Percentiles rank a stretch among this genome's conserved stretches.
phyloP scores from a whole-genome alignment of 2,113 vertebrate species.

The Grammatotria lemairii region DNA sequence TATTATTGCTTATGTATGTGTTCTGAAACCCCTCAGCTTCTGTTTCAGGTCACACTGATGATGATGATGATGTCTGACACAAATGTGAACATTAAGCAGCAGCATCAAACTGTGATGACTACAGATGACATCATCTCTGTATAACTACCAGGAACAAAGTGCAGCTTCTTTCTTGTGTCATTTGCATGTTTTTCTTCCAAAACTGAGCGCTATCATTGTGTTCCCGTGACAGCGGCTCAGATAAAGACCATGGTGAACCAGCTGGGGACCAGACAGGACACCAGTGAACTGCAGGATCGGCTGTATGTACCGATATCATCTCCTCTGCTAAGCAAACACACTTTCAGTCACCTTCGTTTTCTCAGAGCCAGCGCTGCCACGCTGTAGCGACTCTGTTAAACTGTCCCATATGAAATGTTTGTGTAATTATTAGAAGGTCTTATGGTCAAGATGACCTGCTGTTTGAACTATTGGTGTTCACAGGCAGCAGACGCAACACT shows the following conservation, averaged over 20 bases:
- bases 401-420: not conserved
- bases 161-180: not conserved
- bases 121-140: not conserved
- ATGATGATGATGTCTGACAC: not conserved
- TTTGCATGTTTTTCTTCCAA: not conserved
- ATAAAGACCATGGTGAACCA: constrained; percentile 93
- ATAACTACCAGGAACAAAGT: not conserved
- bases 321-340: not conserved
- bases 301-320: constrained; percentile 74
- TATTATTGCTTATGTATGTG: not conserved
- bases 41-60: not conserved
- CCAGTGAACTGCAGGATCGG: constrained; percentile 86
- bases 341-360: not conserved
- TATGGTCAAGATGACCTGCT: not conserved
- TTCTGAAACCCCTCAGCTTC: not conserved
- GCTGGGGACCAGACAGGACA: constrained; percentile 88
- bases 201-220: not conserved
- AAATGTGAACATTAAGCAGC: not conserved
- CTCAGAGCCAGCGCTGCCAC: not conserved
- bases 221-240: constrained; percentile 77
- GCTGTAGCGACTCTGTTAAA: not conserved
- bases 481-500: constrained; percentile 90
- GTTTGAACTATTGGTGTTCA: not conserved
- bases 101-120: not conserved
- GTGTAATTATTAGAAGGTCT: not conserved